Base-by-base conservation (phyloP, 2,113 vertebrate species). In the Carassius gibelio region DNA sequence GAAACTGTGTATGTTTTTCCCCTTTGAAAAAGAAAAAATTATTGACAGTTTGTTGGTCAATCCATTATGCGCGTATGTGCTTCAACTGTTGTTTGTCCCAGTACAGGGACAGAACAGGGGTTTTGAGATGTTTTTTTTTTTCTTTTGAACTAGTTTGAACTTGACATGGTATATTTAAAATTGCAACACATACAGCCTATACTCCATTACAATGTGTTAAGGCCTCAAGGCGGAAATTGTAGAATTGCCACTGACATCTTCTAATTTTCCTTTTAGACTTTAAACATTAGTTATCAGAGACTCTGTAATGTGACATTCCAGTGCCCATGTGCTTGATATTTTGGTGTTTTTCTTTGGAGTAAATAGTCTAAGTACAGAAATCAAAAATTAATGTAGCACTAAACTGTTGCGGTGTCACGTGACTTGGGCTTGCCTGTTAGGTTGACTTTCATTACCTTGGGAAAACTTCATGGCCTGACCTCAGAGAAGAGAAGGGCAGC, bases 401-500 rank as follows among this genome's bases (percentile, higher is more conserved):
- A 86, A 86, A 84, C 52, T 36, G 85, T 61, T 80, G 62, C 23
- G 17, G n/a, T 3, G 48, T 69, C 45, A 59, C 17, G 45, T 87
- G 74, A 80, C 78, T 84, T 45, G 45, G 17, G 66, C 19, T 82
- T 64, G 81, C 38, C 50, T 88, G 86, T 80, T 66, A 68, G 77
- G 55, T 52, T 85, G 89, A 90, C 89, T 90, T 91, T 89, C 88
- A 90, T 88, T 89, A 92, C 93, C 88, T 90, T 75, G 59, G 90
- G 77, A 68, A 82, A 81, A 64, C 62, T 88, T 85, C 86, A 86
- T 87, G 91, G 89, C 61, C 61, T 87, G 91, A 91, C 93, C 93
- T 93, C 87, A 92, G 50, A 76, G 75, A 90, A 91, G 85, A 85
- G 85, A 85, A 88, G 89, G 89, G 85, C 87, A 91, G 91, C 91